These are phyloP conservation scores for Ceratoteleas bidentatus DNA, from an alignment of 1,140 invertebrate genomes.

Conservation along the genomic window DNA sequence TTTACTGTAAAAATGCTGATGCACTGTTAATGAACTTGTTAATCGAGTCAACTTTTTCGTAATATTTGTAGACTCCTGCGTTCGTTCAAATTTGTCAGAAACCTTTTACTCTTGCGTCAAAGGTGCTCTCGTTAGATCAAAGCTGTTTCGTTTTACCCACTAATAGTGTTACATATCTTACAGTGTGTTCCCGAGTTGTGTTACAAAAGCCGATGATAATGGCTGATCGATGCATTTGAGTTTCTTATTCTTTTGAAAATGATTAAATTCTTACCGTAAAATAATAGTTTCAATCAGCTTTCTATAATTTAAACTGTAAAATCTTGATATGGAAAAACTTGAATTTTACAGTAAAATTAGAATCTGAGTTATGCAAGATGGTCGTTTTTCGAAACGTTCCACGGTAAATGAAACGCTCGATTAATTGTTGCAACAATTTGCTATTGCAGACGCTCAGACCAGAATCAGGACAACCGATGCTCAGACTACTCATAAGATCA, in stretches of 20 bases:
- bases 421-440: slow-evolving; percentile 27
- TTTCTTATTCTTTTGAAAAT: too few species aligned
- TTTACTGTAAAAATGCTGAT: too few species aligned
- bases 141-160: slow-evolving; percentile 1
- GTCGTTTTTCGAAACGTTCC: background rate
- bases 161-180: slow-evolving; percentile 23
- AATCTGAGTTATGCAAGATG: too few species aligned
- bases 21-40: background rate
- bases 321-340: too few species aligned
- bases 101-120: background rate
- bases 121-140: background rate
- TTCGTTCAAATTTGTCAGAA: too few species aligned
- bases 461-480: slow-evolving; percentile 78
- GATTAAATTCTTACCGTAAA: too few species aligned
- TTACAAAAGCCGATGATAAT: slow-evolving; percentile 27
- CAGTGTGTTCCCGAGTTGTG: slow-evolving; percentile 9
- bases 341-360: too few species aligned
- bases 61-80: too few species aligned
- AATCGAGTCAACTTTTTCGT: background rate
- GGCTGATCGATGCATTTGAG: too few species aligned
- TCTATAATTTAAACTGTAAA: too few species aligned
- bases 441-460: slow-evolving; percentile 74
- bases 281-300: too few species aligned
- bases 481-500: slow-evolving; percentile 78
- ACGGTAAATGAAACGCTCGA: slow-evolving; percentile 16